phyloP scores from a whole-genome alignment of 2,888 invertebrate genomes.

The Epirrhoe tristata region DNA sequence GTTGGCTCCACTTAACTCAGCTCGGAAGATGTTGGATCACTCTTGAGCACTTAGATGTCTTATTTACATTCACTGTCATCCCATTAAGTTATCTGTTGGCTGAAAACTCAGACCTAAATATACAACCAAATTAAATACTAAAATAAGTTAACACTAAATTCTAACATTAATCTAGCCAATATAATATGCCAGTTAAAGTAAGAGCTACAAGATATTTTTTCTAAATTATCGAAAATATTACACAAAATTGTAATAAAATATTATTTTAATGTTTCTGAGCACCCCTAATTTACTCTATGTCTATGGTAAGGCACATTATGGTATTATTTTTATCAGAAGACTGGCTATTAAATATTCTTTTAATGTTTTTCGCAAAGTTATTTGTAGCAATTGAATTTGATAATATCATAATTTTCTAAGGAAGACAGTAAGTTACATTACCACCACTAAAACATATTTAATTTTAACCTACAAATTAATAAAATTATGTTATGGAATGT shows the following conservation, averaged over 20 bases:
- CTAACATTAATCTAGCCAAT: constrained; percentile 51
- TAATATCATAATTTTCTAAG: constrained; percentile 12
- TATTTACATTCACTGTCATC: no score
- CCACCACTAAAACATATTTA: constrained; percentile 22
- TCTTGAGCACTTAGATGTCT: no score
- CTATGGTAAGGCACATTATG: constrained; percentile 46
- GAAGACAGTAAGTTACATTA: constrained; percentile 28
- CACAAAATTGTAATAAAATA: constrained; percentile 37
- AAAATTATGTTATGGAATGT: constrained; percentile 29
- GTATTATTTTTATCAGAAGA: constrained; percentile 13
- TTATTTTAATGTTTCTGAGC: constrained; percentile 40
- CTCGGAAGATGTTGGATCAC: no score
- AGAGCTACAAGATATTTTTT: constrained; percentile 2
- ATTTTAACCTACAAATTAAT: constrained; percentile 11
- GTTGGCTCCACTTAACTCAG: no score
- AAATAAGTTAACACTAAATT: constrained; percentile 67
- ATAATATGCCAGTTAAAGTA: constrained; percentile 44
- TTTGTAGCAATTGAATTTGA: neutral
- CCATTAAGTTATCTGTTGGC: no score
- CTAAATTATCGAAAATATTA: constrained; percentile 1
- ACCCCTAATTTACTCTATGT: constrained; percentile 36
- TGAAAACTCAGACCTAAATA: constrained; percentile 42
- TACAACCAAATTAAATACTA: constrained; percentile 65
- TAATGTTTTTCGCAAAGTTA: neutral
- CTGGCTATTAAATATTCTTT: neutral